Evolutionary conservation across 92 coral and sea anemone genomes (phyloP).

Genomic region (Parazoanthus darwini): DNA sequence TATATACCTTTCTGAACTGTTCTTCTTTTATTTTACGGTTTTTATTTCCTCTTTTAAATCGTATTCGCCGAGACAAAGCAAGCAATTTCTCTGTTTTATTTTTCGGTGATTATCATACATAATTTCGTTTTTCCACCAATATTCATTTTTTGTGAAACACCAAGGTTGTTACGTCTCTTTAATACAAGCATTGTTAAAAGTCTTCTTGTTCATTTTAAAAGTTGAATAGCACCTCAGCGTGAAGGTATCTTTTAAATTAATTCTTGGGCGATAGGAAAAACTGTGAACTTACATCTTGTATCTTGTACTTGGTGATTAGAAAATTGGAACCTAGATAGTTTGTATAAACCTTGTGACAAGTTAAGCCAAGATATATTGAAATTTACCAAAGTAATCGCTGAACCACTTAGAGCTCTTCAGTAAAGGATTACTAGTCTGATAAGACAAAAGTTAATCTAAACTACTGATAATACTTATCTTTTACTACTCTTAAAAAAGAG

Average conservation of each 20-base stretch:
- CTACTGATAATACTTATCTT: conserved; percentile 8
- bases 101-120: neutral
- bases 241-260: conserved; percentile 5
- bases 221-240: neutral
- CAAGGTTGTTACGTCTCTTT: neutral
- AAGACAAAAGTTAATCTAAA: conserved; percentile 6
- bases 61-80: conserved; percentile 26
- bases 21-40: conserved; percentile 21
- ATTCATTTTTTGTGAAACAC: neutral
- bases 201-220: conserved; percentile 12
- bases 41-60: conserved; percentile 1
- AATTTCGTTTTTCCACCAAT: neutral
- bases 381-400: conserved; percentile 26
- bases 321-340: neutral
- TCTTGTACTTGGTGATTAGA: conserved; percentile 22
- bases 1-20: neutral
- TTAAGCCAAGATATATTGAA: conserved; percentile 26
- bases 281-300: neutral
- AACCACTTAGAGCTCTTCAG: neutral
- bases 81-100: conserved; percentile 2
- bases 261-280: neutral
- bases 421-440: neutral
- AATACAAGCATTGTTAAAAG: conserved; percentile 6
- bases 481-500: neutral
- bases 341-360: conserved; percentile 4